A percentile compares a stretch with the other conserved stretches of the same genome.
Evolutionary conservation across 1,140 invertebrate genomes (phyloP).

Genomic region (Drosophila setifemur): DNA sequence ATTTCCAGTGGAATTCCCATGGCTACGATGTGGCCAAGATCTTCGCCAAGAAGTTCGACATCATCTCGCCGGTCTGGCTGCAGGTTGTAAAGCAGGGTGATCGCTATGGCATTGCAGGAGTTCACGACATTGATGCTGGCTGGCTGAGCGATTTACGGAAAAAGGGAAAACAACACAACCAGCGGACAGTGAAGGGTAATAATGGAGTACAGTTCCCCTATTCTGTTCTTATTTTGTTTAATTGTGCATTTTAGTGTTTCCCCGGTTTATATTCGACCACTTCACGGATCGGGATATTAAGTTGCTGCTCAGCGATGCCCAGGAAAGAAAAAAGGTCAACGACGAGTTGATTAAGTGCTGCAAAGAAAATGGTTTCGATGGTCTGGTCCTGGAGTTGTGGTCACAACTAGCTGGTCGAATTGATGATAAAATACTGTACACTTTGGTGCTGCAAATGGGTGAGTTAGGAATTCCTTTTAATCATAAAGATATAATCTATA

Average conservation of each 20-base stretch:
- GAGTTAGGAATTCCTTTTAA: conserved; percentile 16
- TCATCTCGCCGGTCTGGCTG: conserved; percentile 97
- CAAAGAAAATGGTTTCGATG: conserved; percentile 90
- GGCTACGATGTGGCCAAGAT: conserved; percentile 96
- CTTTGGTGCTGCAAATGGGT: conserved; percentile 86
- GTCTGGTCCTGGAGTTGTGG: conserved; percentile 94
- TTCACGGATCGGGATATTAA: conserved; percentile 89
- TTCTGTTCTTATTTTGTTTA: neutral
- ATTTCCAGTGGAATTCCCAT: conserved; percentile 95
- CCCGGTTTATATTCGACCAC: conserved; percentile 93
- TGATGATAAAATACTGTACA: conserved; percentile 85
- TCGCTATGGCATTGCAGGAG: conserved; percentile 87
- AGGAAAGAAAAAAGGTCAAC: conserved; percentile 85
- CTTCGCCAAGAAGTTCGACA: conserved; percentile 94
- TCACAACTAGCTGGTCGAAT: conserved; percentile 89
- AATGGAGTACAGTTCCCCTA: neutral
- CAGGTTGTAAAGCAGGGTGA: conserved; percentile 87
- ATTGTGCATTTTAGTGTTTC: conserved; percentile 86
- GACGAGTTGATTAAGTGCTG: conserved; percentile 85
- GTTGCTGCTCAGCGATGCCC: conserved; percentile 85
- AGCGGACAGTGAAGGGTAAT: conserved; percentile 57
- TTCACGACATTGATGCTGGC: conserved; percentile 91
- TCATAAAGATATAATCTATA: neutral
- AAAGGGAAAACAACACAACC: conserved; percentile 83
- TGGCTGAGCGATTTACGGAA: conserved; percentile 90